These are phyloP conservation scores for Nyctibius grandis DNA, from an alignment of 2,797 vertebrate species.

Conservation along the genomic window DNA sequence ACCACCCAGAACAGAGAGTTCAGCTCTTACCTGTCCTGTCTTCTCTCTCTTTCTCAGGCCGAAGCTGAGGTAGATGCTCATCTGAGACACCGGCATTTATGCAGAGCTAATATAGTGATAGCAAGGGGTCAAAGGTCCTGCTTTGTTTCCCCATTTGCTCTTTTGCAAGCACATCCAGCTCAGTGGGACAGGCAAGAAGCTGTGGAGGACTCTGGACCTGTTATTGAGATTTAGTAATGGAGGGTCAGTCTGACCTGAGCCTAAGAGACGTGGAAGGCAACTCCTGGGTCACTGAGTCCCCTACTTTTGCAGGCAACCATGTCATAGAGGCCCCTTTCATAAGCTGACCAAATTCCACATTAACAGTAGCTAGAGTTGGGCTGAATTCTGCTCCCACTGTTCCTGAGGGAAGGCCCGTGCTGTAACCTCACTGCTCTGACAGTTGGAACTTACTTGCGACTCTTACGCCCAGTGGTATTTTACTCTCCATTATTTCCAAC, in stretches of 20 bases:
- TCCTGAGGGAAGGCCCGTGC: neutral
- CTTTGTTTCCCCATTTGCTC: conserved; percentile 40
- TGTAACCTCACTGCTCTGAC: neutral
- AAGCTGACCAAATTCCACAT: neutral
- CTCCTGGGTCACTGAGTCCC: conserved; percentile 47
- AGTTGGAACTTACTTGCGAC: neutral
- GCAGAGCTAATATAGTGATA: conserved; percentile 32
- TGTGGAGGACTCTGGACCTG: conserved; percentile 47
- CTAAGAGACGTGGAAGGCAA: conserved; percentile 14
- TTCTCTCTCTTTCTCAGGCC: neutral
- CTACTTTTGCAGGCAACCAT: neutral
- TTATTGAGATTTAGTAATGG: conserved; percentile 41
- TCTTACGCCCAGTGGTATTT: neutral
- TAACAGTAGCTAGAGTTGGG: neutral
- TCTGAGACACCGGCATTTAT: neutral
- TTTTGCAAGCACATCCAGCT: conserved; percentile 47
- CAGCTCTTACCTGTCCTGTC: conserved; percentile 51
- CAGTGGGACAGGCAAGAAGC: conserved; percentile 15
- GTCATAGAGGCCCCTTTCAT: conserved; percentile 35
- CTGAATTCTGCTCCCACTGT: neutral
- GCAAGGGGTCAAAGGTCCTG: conserved; percentile 37
- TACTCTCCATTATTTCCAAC: neutral
- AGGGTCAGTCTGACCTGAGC: conserved; percentile 42
- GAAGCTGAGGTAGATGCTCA: conserved; percentile 26
- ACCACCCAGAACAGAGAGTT: neutral